Base-by-base conservation (phyloP, 1,140 invertebrate genomes). In the Sinonovacula constricta region DNA sequence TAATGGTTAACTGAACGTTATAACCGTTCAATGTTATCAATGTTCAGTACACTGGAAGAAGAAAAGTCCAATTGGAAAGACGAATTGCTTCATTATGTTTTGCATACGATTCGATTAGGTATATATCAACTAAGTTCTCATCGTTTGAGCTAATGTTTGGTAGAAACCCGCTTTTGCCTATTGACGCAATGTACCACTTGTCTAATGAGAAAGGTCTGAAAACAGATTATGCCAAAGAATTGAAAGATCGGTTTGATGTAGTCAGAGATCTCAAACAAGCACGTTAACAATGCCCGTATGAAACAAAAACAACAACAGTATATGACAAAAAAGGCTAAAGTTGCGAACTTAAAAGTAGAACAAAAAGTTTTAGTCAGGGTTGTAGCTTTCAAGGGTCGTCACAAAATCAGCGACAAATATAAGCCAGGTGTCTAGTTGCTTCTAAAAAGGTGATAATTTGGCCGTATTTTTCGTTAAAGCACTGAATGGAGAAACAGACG, bases 11-110 rank as follows among this genome's bases (percentile, higher is more conserved):
- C 54, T 28, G 49, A 49, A 65, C 0, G 67, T 12, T 51, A 24
- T 14, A 76, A 62, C 36, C 14, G 34, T 3, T 60, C 56, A 24
- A 49, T 78, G 2, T 51, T 65, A 15, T 28, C 62, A 36, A 78
- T 65, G 68, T 65, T 81, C 28, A 60, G 63, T 28, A n/a, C 56
- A 1, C 36, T 60, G 15, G 33, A 62, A 12, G 10, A 2, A 45
- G 76, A 54, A 82, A 82, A 53, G 33, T 34, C 53, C 53, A 82
- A 14, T 82, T 77, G 77, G 70, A 76, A 26, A 53, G 53, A 57
- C 54, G 62, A 30, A 22, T 56, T 14, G 5, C 54, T 22, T 56
- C 54, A 56, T 22, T 56, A 14, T 12, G 12, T 56, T 56, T 56
- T 24, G 12, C 60, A 1, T 63, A 63, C 31, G 36, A 63, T 63